A percentile compares a stretch with the other conserved stretches of the same genome.
These are phyloP conservation scores for Sturnira hondurensis DNA, from an alignment of 2,113 vertebrate genomes.

Conservation along the genomic window DNA sequence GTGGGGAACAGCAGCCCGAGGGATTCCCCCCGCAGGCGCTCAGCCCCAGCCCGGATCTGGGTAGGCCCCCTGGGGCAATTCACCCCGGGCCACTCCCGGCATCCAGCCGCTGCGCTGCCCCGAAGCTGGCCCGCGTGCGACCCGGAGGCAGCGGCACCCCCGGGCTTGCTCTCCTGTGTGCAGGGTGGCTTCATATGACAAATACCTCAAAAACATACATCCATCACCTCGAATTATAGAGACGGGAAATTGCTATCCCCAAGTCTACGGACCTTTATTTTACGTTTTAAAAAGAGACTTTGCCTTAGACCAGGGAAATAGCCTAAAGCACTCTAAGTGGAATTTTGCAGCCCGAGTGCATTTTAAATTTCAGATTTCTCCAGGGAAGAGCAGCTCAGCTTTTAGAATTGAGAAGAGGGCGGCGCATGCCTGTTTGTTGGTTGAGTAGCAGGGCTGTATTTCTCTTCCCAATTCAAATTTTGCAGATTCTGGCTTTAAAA, in stretches of 20 bases:
- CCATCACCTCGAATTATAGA: neutral
- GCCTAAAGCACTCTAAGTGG: neutral
- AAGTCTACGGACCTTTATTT: neutral
- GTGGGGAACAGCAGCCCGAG: neutral
- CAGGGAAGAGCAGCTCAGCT: neutral
- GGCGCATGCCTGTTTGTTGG: neutral
- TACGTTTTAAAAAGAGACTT: conserved; percentile 29
- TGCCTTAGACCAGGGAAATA: neutral
- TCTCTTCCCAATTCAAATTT: neutral
- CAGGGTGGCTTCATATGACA: neutral
- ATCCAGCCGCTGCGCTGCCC: neutral
- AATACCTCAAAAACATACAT: neutral
- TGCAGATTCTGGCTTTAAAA: conserved; percentile 23
- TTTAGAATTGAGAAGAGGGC: neutral
- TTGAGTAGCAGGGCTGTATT: neutral
- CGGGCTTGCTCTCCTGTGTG: neutral
- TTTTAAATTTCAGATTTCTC: conserved; percentile 15
- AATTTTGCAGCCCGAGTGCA: neutral
- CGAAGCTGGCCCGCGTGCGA: neutral
- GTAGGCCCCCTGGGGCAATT: neutral
- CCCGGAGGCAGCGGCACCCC: neutral
- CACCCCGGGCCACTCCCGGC: neutral
- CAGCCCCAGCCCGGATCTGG: neutral
- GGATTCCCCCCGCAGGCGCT: too few species aligned
- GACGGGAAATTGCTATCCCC: neutral